phyloP scores from a whole-genome alignment of 2,113 vertebrate genomes.

The Tachycineta bicolor region DNA sequence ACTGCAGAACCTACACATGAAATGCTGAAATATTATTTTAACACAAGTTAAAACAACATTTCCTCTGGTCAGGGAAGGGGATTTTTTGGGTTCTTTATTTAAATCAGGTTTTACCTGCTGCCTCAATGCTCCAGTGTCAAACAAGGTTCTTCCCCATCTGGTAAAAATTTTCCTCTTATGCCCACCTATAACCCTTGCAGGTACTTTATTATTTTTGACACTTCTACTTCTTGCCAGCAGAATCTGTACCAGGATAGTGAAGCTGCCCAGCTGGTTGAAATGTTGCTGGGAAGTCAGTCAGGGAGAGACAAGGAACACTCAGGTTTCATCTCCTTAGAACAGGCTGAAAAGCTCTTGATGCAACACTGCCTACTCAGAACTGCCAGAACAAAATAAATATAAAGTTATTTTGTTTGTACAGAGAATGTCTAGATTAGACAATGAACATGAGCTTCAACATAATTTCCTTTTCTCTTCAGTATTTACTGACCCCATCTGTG shows the following conservation, averaged over 20 bases:
- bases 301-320: neutral
- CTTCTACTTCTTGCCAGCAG: neutral
- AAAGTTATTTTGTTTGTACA: neutral
- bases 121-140: neutral
- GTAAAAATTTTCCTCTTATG: neutral
- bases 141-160: neutral
- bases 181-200: neutral
- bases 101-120: neutral
- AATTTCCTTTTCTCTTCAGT: neutral
- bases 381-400: neutral
- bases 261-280: neutral
- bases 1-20: neutral
- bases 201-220: neutral
- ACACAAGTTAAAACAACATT: neutral
- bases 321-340: neutral
- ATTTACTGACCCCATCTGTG: neutral
- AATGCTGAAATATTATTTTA: neutral
- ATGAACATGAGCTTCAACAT: neutral
- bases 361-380: neutral
- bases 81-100: accelerated
- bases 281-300: neutral
- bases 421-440: neutral
- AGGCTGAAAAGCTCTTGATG: neutral
- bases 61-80: neutral
- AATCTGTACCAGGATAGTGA: neutral